A percentile compares a stretch with the other conserved stretches of the same genome.
Conservation (phyloP, 2,888 invertebrate genomes). For the Tipula vernalis region DNA sequence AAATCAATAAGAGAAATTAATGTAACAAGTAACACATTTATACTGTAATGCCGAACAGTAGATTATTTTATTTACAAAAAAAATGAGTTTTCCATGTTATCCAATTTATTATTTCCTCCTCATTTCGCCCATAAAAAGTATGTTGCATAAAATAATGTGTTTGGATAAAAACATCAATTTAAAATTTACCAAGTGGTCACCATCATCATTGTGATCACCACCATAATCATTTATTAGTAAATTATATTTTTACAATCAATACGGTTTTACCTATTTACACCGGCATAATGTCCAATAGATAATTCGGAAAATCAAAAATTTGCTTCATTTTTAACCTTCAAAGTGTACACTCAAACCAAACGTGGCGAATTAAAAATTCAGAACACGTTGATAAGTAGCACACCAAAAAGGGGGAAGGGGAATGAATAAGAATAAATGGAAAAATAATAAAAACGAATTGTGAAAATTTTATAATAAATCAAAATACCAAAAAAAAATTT, state of each 20-base stretch:
- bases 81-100: background rate
- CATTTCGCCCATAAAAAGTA: background rate
- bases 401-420: background rate
- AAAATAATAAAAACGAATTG: background rate
- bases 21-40: background rate
- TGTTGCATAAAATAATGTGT: no score
- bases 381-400: background rate
- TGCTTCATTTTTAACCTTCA: background rate
- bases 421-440: background rate
- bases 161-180: background rate
- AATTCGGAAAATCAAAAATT: no score
- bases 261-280: no score
- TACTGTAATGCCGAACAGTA: background rate
- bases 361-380: background rate
- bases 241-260: background rate
- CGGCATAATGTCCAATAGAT: no score
- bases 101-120: background rate
- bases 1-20: background rate
- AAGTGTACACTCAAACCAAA: background rate
- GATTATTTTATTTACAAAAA: background rate
- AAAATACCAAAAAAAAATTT: background rate
- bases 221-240: background rate
- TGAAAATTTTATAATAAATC: background rate
- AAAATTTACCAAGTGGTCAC: background rate
- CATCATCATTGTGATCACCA: background rate